Conservation (phyloP, 2,888 invertebrate species). For the Biston betularia region DNA sequence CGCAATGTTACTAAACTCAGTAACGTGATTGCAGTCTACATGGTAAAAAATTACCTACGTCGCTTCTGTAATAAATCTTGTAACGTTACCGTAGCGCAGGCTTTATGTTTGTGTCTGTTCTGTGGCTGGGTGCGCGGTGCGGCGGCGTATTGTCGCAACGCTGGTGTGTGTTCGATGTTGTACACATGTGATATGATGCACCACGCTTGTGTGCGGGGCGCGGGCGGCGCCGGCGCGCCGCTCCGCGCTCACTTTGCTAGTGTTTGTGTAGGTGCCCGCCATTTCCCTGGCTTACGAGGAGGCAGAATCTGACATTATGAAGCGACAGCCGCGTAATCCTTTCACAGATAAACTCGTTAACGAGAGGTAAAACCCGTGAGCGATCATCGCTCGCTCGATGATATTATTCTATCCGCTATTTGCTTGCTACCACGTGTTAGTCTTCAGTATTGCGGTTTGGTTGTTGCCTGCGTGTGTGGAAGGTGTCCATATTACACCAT, state of each 20-base stretch:
- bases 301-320: slow-evolving; percentile 99
- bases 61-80: too few species aligned
- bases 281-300: slow-evolving; percentile 99
- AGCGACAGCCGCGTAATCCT: slow-evolving; percentile 98
- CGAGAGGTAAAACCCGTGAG: slow-evolving; percentile 93
- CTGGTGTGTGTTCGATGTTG: slow-evolving; percentile 81
- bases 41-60: too few species aligned
- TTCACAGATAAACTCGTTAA: slow-evolving; percentile 99
- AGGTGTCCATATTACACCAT: slow-evolving; percentile 67
- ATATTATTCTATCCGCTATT: slow-evolving; percentile 83
- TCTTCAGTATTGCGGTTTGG: slow-evolving; percentile 79
- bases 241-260: slow-evolving; percentile 80
- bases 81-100: not conserved
- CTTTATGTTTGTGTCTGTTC: not conserved
- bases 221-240: slow-evolving; percentile 39
- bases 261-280: slow-evolving; percentile 95
- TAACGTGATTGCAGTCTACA: not conserved
- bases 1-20: too few species aligned
- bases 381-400: slow-evolving; percentile 71
- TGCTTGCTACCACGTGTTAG: slow-evolving; percentile 85
- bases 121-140: not conserved
- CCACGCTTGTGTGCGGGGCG: slow-evolving; percentile 66
- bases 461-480: slow-evolving; percentile 81
- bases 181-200: slow-evolving; percentile 75
- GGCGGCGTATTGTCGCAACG: slow-evolving; percentile 55